Conservation (phyloP, 2,113 vertebrate genomes). For the Piaya cayana region DNA sequence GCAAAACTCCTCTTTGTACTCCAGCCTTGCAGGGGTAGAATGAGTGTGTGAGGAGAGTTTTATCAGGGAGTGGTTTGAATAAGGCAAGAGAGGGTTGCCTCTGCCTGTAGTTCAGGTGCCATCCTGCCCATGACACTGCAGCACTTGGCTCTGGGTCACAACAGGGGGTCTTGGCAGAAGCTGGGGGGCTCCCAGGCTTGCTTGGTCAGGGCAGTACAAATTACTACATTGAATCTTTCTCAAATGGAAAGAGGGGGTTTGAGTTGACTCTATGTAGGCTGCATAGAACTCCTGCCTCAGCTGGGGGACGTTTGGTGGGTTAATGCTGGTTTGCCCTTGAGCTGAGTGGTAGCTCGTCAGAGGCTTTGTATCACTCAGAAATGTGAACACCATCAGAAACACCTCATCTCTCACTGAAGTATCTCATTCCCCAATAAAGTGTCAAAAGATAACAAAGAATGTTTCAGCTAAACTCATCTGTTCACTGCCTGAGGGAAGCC, state of each 20-base stretch:
- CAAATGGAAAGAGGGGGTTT: not conserved
- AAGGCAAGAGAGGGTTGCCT: not conserved
- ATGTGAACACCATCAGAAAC: not conserved
- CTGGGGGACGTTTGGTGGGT: not conserved
- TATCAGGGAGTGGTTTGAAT: not conserved
- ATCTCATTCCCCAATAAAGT: constrained; percentile 43
- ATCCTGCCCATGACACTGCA: rapidly evolving
- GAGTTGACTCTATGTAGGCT: not conserved
- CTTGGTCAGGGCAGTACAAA: not conserved
- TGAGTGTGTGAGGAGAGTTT: not conserved
- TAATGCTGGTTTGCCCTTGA: not conserved
- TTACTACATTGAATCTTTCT: not conserved
- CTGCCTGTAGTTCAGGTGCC: not conserved
- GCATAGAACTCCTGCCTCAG: not conserved
- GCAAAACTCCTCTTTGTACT: not conserved
- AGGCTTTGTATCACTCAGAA: not conserved
- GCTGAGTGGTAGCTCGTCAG: not conserved
- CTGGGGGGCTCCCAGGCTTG: not conserved
- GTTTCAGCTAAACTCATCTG: constrained; percentile 59
- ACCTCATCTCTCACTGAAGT: constrained; percentile 20
- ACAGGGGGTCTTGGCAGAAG: rapidly evolving
- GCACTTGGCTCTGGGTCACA: rapidly evolving
- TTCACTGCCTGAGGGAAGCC: constrained; percentile 51
- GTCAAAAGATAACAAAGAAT: constrained; percentile 48
- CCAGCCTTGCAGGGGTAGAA: not conserved